Base-by-base conservation (phyloP, 1,140 invertebrate genomes). In the Drosophila rhopaloa region DNA sequence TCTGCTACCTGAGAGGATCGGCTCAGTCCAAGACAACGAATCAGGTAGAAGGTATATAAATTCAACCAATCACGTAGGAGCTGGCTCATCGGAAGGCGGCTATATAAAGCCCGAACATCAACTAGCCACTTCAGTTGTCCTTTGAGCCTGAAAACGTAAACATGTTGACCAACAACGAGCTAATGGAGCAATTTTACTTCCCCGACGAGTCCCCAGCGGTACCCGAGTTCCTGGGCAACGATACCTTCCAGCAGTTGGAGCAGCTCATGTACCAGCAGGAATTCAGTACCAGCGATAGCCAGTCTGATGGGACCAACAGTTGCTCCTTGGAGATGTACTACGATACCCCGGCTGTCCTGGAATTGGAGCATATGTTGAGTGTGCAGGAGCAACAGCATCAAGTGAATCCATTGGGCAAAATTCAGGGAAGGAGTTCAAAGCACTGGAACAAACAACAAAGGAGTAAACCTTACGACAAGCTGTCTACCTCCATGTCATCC, bases 101-200 rank as follows among this genome's bases (percentile, higher is more conserved):
- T 88, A 89, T 89, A 66, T 89, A 88, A 82, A 58, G n/a, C 24
- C 43, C 19, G 0, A 8, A 5, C 67, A 10, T 19, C 50, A 13
- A 46, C 10, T 5, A 13, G 38, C 11, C 35, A 27, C 57, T 38
- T 79, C 85, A 90, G 85, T 90, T 90, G 84, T 90, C 85, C 81
- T 82, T 76, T 51, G 67, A 51, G 51, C 50, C 43, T 63, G 51
- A 37, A 13, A 67, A 16, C 65, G 41, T 4, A 43, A 88, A 56
- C 80, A 88, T 88, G 84, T 72, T 84, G 80, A 84, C 84, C 16
- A 85, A 90, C 80, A 79, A 81, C 78, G 85, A 89, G 19, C 50
- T 79, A 24, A 48, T 84, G 57, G 66, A 90, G 43, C 85, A 90
- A 19, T 90, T 89, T 19, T 90, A 76, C 62, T 90, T 53, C 44